phyloP scores from a whole-genome alignment of 2,113 vertebrate species.

The Cololabis saira region DNA sequence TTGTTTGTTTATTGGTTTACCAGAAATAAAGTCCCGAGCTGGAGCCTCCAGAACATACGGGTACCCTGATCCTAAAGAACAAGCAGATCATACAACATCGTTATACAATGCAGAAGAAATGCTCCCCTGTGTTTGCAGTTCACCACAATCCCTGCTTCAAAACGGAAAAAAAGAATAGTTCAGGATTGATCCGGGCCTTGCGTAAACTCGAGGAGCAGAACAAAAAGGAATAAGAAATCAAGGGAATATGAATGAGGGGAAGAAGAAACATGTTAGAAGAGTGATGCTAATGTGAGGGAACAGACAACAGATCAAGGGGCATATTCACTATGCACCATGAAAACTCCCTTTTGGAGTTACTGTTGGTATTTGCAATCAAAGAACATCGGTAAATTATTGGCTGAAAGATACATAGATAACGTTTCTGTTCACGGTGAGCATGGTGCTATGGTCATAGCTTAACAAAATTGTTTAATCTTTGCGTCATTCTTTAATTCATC shows the following conservation, averaged over 20 bases:
- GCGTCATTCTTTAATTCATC: too few relatives aligned
- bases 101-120: constrained; percentile 66
- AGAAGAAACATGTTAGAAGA: neutral
- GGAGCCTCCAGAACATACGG: constrained; percentile 77
- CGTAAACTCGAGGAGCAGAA: constrained; percentile 31
- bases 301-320: neutral
- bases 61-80: constrained; percentile 81
- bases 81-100: constrained; percentile 72
- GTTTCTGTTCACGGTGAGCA: too few relatives aligned
- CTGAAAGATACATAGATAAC: too few relatives aligned
- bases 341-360: too few relatives aligned
- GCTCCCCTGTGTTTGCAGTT: neutral
- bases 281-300: neutral
- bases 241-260: neutral
- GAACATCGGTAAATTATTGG: too few relatives aligned
- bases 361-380: too few relatives aligned
- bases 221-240: constrained; percentile 31
- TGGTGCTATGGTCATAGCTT: too few relatives aligned
- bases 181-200: constrained; percentile 48
- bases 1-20: constrained; percentile 68
- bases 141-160: neutral
- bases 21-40: constrained; percentile 77
- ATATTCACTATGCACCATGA: too few relatives aligned
- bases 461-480: too few relatives aligned
- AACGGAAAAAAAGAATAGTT: constrained; percentile 41